A percentile compares a stretch with the other conserved stretches of the same genome.
Evolutionary conservation across 2,888 invertebrate genomes (phyloP).

Genomic region (Acrocera orbiculus): DNA sequence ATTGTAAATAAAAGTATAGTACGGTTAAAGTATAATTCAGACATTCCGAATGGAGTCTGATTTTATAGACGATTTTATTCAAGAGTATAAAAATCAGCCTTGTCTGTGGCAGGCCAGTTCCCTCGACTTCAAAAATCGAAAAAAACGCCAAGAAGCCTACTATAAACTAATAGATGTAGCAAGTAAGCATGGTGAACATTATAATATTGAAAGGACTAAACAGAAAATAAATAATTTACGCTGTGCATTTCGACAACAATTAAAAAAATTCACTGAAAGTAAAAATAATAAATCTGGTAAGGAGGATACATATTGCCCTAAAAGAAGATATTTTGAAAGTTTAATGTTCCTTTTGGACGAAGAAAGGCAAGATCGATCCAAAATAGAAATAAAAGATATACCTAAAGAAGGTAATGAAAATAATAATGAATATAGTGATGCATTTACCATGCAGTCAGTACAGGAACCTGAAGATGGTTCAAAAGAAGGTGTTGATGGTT

Average conservation of each 20-base stretch:
- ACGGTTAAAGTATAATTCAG: too few species aligned
- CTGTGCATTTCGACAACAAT: conserved; percentile 28
- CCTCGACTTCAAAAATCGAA: conserved; percentile 25
- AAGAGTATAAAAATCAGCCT: conserved; percentile 28
- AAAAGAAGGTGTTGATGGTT: not conserved
- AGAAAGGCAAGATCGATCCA: conserved; percentile 20
- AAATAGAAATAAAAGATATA: too few species aligned
- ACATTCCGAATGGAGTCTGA: conserved; percentile 18
- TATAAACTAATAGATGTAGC: conserved; percentile 27
- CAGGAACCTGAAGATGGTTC: not conserved
- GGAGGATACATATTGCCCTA: conserved; percentile 28
- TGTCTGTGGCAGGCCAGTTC: conserved; percentile 30
- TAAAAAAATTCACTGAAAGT: conserved; percentile 27
- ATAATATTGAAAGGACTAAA: conserved; percentile 29
- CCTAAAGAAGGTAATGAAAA: too few species aligned
- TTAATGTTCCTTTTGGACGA: conserved; percentile 30
- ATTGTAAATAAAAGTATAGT: too few species aligned
- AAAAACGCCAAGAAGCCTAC: conserved; percentile 27
- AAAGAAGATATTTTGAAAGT: conserved; percentile 28
- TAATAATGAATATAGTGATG: conserved; percentile 1
- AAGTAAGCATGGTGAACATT: conserved; percentile 28
- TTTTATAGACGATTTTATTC: conserved; percentile 30
- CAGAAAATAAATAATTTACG: conserved; percentile 30
- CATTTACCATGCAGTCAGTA: conserved; percentile 1
- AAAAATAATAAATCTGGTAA: conserved; percentile 26